Conservation (phyloP, 2,797 vertebrate species). For the Lithobates sylvaticus region DNA sequence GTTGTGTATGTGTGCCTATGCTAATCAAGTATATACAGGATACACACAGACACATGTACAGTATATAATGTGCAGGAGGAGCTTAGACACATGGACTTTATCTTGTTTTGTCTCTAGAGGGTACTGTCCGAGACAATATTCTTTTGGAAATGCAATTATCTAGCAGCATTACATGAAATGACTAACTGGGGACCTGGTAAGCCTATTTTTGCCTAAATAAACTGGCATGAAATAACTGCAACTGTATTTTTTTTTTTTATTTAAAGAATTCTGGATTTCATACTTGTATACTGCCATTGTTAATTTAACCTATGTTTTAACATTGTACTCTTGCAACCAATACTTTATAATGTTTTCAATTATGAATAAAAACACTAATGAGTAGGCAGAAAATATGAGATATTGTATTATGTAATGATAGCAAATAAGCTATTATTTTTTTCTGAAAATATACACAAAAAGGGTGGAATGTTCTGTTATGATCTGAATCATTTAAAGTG, state of each 20-base stretch:
- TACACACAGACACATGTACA: too few relatives aligned
- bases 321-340: neutral
- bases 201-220: too few relatives aligned
- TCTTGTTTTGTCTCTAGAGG: too few relatives aligned
- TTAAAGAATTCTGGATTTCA: neutral
- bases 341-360: neutral
- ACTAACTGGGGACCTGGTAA: too few relatives aligned
- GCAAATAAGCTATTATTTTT: neutral
- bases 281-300: neutral
- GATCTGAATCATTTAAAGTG: neutral
- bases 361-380: neutral
- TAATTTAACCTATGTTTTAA: neutral
- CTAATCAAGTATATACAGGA: too few relatives aligned
- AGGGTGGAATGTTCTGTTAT: neutral
- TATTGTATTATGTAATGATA: neutral
- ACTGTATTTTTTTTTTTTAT: too few relatives aligned
- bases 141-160: too few relatives aligned
- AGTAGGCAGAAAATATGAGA: neutral
- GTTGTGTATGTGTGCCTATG: too few relatives aligned
- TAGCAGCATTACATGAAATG: too few relatives aligned
- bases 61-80: too few relatives aligned
- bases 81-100: too few relatives aligned
- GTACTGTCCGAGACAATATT: too few relatives aligned
- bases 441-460: neutral
- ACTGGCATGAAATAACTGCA: neutral